Conservation (phyloP, 2,113 vertebrate species). For the Chauna torquata region DNA sequence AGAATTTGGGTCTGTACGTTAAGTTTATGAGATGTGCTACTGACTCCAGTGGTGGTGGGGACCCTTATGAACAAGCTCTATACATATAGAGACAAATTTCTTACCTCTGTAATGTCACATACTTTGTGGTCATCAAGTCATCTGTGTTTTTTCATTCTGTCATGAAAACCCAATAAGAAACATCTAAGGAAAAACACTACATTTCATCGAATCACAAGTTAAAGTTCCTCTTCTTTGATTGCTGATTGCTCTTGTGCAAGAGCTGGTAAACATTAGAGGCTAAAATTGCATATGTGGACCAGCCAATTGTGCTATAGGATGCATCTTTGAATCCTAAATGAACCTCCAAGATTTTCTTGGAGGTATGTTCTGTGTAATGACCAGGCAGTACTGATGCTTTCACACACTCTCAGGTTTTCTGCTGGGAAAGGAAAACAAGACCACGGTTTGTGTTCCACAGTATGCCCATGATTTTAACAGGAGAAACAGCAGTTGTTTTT, state of each 20-base stretch:
- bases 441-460: neutral
- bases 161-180: neutral
- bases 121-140: neutral
- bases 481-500: conserved; percentile 44
- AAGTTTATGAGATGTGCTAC: neutral
- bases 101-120: neutral
- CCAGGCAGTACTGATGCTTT: neutral
- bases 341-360: neutral
- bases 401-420: neutral
- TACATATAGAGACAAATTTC: neutral
- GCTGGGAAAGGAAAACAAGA: neutral
- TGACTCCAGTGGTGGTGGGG: neutral
- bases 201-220: neutral
- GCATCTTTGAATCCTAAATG: neutral
- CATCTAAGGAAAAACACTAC: neutral
- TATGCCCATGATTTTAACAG: neutral
- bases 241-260: neutral
- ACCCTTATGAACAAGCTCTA: neutral
- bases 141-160: neutral
- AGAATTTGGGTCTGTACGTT: neutral
- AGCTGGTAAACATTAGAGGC: neutral
- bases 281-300: neutral
- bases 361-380: neutral
- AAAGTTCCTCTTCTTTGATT: neutral
- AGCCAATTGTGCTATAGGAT: neutral